A percentile compares a stretch with the other conserved stretches of the same genome.
These are phyloP conservation scores for Holocentrus rufus DNA, from an alignment of 2,797 vertebrate genomes.

Conservation along the genomic window DNA sequence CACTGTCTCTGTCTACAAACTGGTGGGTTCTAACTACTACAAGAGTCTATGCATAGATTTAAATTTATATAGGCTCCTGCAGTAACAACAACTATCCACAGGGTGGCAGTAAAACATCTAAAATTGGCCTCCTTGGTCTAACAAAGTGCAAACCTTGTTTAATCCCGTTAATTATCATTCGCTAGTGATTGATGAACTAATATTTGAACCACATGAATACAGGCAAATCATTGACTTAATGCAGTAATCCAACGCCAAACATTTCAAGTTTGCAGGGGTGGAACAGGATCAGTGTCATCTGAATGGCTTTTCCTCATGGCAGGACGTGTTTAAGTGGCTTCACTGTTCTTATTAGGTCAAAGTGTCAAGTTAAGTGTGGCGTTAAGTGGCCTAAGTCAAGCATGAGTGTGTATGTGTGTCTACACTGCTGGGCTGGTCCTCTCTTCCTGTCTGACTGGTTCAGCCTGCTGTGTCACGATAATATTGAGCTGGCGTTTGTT, in stretches of 20 bases:
- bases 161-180: slow-evolving; percentile 5
- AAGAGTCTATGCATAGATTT: no score
- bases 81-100: slow-evolving; percentile 34
- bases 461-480: slow-evolving; percentile 33
- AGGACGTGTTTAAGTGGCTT: slow-evolving; percentile 43
- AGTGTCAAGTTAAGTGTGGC: slow-evolving; percentile 21
- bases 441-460: slow-evolving; percentile 63
- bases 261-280: not conserved
- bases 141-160: not conserved
- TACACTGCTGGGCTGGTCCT: not conserved
- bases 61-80: no score
- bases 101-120: slow-evolving; percentile 31
- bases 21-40: no score
- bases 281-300: slow-evolving; percentile 7
- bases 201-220: slow-evolving; percentile 15
- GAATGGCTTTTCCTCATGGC: not conserved
- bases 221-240: slow-evolving; percentile 20
- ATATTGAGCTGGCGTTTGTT: slow-evolving; percentile 51
- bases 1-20: no score
- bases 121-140: fast-evolving
- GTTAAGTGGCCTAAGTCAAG: not conserved
- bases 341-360: slow-evolving; percentile 3
- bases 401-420: slow-evolving; percentile 9
- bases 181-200: not conserved
- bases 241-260: not conserved